Base-by-base conservation (phyloP, 1,140 invertebrate genomes). In the Zophobas atratus region DNA sequence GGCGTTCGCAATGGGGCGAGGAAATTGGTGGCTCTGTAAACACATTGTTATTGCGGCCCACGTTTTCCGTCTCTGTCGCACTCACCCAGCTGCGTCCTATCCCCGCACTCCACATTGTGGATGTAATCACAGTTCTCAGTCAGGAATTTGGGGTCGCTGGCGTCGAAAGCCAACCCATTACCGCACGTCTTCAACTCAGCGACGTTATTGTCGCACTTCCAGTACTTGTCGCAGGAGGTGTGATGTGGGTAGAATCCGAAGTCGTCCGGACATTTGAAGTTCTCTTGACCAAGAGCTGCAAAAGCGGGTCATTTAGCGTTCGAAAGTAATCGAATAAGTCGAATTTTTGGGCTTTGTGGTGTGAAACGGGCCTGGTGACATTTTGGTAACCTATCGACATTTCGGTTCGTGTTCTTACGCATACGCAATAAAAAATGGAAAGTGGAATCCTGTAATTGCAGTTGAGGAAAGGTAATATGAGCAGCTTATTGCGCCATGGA, bases 71-170 rank as follows among this genome's bases (percentile, higher is more conserved):
- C 36, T 35, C 6, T 46, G 49, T 38, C 6, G 6, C 5, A 46
- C 48, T 90, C 84, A 94, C 93, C 95, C 78, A 97, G 89, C 85
- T 97, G 93, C 79, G 92, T 88, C 82, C 97, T 93, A 53, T 96
- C 94, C 8, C 95, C 95, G 86, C 97, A 98, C 81, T 98, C 95
- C n/a, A 98, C 96, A 82, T 97, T 97, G 89, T 98, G 96, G 76
- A 97, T 90, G 88, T 98, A 98, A 87, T 97, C 96, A 85, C 97
- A 98, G 89, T 98, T 98, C 86, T 98, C 96, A 55, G 94, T 96
- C 81, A 96, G 88, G 89, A 93, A 97, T 89, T 97, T 97, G 55
- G 91, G 90, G 87, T 98, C 96, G 20, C 91, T 90, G 77, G 96
- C 92, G 86, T 97, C 96, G 87, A 98, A 98, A 71, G 96, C 96